Percentiles rank a stretch among this genome's conserved stretches.
phyloP scores from a whole-genome alignment of 1,140 invertebrate genomes.

The Harpegnathos saltator region DNA sequence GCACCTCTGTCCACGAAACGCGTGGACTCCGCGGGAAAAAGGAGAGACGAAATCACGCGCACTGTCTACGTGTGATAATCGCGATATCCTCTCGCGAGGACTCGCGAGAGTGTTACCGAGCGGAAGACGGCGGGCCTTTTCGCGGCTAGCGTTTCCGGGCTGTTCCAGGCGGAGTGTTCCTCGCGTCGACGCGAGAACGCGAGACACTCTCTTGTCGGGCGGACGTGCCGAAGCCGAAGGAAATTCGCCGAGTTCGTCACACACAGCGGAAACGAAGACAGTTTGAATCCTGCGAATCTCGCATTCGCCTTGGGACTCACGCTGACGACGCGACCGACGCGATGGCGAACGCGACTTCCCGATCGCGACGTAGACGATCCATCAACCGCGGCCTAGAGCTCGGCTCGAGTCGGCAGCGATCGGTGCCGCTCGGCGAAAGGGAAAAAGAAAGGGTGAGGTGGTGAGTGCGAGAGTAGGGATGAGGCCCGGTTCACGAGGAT shows the following conservation, averaged over 20 bases:
- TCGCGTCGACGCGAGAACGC: conserved; percentile 4
- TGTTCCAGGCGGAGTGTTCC: neutral
- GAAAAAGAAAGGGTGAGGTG: conserved; percentile 50
- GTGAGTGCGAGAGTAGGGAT: conserved; percentile 31
- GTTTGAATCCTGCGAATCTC: neutral
- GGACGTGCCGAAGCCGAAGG: neutral
- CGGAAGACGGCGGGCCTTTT: conserved; percentile 18
- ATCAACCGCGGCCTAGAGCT: conserved; percentile 53
- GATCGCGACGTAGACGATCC: conserved; percentile 53
- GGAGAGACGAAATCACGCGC: neutral
- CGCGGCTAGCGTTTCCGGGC: neutral
- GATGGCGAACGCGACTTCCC: conserved; percentile 55
- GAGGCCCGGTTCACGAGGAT: conserved; percentile 60
- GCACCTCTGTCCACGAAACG: too few species aligned
- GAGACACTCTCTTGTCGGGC: neutral
- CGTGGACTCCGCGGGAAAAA: neutral
- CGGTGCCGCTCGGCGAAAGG: conserved; percentile 58
- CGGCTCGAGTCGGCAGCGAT: conserved; percentile 37
- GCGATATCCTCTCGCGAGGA: neutral
- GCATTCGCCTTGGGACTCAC: neutral
- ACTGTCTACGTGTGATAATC: neutral
- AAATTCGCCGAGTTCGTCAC: conserved; percentile 10
- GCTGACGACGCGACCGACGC: conserved; percentile 22
- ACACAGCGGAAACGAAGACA: neutral
- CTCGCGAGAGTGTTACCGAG: neutral